Percentiles rank a stretch among this genome's conserved stretches.
These are phyloP conservation scores for Meloidogyne floridensis DNA, from an alignment of 1,140 invertebrate genomes.

Conservation along the genomic window DNA sequence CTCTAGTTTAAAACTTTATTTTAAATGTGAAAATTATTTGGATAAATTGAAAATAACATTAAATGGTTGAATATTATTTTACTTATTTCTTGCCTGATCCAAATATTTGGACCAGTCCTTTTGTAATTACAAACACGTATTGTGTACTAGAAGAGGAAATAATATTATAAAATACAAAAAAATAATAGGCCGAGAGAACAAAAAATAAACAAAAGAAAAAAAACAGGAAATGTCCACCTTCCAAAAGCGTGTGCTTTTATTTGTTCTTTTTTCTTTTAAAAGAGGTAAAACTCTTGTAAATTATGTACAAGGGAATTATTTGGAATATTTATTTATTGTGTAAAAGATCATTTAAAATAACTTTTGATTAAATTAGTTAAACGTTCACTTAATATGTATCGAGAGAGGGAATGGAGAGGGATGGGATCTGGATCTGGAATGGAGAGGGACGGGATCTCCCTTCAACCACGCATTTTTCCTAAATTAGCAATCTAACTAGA, in stretches of 20 bases:
- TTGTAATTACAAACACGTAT: neutral
- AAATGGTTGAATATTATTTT: neutral
- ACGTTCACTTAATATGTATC: too few species aligned
- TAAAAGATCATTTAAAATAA: too few species aligned
- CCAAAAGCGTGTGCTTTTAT: neutral
- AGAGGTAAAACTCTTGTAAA: neutral
- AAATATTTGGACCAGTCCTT: neutral
- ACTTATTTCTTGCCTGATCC: neutral
- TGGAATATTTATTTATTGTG: too few species aligned
- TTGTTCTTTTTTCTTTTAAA: neutral
- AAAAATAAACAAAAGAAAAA: neutral
- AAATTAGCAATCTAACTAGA: too few species aligned
- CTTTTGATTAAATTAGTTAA: too few species aligned
- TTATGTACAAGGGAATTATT: neutral
- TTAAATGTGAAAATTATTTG: too few species aligned
- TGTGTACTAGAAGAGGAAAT: neutral
- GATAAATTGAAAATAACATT: too few species aligned
- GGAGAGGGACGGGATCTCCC: too few species aligned
- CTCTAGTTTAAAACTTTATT: too few species aligned
- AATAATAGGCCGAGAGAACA: neutral
- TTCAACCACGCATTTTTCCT: too few species aligned
- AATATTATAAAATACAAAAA: neutral
- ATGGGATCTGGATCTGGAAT: too few species aligned
- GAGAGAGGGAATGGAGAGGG: too few species aligned
- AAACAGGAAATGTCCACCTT: slow-evolving; percentile 2